Base-by-base conservation (phyloP, 1,140 invertebrate species). In the Temnothorax longispinosus region DNA sequence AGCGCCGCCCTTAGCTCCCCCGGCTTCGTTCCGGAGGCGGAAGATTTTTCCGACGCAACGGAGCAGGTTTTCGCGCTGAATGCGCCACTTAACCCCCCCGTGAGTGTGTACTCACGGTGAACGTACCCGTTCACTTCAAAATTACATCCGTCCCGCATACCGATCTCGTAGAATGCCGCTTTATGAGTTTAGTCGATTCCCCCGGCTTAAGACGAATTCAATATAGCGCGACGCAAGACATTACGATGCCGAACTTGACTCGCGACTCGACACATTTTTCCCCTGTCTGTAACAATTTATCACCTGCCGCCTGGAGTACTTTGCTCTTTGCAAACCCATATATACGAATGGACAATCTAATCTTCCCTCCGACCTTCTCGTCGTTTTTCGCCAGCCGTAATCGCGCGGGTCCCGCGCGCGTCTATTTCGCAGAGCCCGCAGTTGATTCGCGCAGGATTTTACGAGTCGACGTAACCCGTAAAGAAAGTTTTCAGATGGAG, bases 401-500 rank as follows among this genome's bases (percentile, higher is more conserved):
- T 27, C 27, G 27, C 27, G 27, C 35, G 60, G 71, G 21, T 52
- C 65, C 47, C 50, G 62, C 62, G 71, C 76, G 85, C 65, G 71
- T 56, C 71, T 72, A 77, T 89, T 87, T 78, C 71, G 50, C 65
- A 69, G 58, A 56, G 62, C 44, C 75, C 82, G 21, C 71, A 56
- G 85, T 89, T 74, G 88, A 90, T 90, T 90, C 71, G 69, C 58
- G 32, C 62, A 74, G 81, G 58, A 90, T 86, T 90, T 90, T 88
- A 90, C 88, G 88, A 90, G 86, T 82, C 64, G 62, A 60, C 75
- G 80, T 90, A 85, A 50, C 44, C 56, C 86, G 76, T 89, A 90
- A 90, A 88, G 80, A 90, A 90, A 90, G 54, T 90, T 90, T 88
- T 88, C 86, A 77, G 88, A 90, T 88, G 41, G 69, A 88, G 44